Percentiles rank a stretch among this genome's conserved stretches.
These are phyloP conservation scores for Mystacides longicornis DNA, from an alignment of 2,888 invertebrate genomes.

Conservation along the genomic window DNA sequence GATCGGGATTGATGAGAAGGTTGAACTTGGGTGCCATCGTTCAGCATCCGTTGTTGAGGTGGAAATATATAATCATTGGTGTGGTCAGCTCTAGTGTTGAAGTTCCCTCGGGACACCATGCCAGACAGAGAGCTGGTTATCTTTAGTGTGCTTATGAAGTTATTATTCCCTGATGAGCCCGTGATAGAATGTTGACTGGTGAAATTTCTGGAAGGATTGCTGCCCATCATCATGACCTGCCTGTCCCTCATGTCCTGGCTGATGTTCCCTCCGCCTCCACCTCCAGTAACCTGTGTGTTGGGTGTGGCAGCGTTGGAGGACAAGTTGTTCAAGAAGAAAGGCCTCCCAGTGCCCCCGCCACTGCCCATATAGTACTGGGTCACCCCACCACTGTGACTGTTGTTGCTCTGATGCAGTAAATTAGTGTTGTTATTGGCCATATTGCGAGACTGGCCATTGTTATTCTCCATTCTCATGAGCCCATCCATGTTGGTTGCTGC, in stretches of 20 bases:
- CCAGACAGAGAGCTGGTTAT: constrained; percentile 46
- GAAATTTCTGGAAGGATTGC: constrained; percentile 20
- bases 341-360: constrained; percentile 16
- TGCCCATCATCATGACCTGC: constrained; percentile 22
- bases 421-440: neutral
- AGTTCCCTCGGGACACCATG: constrained; percentile 37
- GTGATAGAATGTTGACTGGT: constrained; percentile 25
- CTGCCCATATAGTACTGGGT: constrained; percentile 25
- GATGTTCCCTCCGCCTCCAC: constrained; percentile 23
- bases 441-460: constrained; percentile 14
- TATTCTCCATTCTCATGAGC: constrained; percentile 16
- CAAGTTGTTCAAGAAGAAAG: constrained; percentile 21
- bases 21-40: neutral
- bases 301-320: neutral
- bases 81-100: constrained; percentile 30
- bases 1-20: constrained; percentile 5
- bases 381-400: constrained; percentile 19
- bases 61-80: constrained; percentile 42
- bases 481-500: constrained; percentile 26
- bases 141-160: constrained; percentile 37
- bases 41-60: constrained; percentile 26
- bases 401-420: constrained; percentile 16
- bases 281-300: constrained; percentile 10
- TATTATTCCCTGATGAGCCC: constrained; percentile 26
- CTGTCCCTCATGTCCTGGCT: constrained; percentile 23